A percentile compares a stretch with the other conserved stretches of the same genome.
Conservation (phyloP, 2,797 vertebrate species). For the Capromys pilorides region DNA sequence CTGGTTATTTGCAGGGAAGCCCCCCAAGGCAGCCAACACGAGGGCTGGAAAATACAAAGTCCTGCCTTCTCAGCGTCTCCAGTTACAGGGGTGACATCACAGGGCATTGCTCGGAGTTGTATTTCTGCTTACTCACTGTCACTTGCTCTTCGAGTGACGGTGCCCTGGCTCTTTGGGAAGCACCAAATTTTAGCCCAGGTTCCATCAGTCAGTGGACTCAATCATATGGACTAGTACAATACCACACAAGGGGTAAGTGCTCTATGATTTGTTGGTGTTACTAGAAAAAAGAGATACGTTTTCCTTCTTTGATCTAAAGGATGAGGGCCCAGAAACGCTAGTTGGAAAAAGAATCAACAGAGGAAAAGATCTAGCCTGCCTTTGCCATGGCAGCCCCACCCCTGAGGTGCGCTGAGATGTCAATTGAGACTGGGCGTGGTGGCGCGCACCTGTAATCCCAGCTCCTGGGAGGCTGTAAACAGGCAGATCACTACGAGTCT, state of each 20-base stretch:
- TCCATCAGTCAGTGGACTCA: rapidly evolving
- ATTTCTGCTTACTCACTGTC: not conserved
- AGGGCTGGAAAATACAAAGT: not conserved
- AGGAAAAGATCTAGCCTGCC: not conserved
- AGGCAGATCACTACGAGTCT: not conserved
- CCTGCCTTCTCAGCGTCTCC: not conserved
- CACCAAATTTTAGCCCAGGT: not conserved
- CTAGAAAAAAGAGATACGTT: not conserved
- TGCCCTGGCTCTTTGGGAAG: not conserved
- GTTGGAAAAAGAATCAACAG: not conserved
- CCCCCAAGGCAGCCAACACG: not conserved
- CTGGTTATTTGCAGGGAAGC: not conserved
- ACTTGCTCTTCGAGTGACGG: not conserved
- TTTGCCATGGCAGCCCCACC: not conserved
- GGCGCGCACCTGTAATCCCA: not conserved
- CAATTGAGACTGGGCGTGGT: not conserved
- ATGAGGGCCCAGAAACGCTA: not conserved
- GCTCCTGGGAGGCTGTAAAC: not conserved
- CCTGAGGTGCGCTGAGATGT: too few relatives aligned
- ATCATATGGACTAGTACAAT: not conserved
- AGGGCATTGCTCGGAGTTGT: not conserved
- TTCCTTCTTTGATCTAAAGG: not conserved
- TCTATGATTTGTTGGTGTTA: not conserved
- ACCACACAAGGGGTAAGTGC: not conserved
- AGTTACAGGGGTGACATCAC: not conserved